Base-by-base conservation (phyloP, 2,888 invertebrate species). In the Epinotia ramella region DNA sequence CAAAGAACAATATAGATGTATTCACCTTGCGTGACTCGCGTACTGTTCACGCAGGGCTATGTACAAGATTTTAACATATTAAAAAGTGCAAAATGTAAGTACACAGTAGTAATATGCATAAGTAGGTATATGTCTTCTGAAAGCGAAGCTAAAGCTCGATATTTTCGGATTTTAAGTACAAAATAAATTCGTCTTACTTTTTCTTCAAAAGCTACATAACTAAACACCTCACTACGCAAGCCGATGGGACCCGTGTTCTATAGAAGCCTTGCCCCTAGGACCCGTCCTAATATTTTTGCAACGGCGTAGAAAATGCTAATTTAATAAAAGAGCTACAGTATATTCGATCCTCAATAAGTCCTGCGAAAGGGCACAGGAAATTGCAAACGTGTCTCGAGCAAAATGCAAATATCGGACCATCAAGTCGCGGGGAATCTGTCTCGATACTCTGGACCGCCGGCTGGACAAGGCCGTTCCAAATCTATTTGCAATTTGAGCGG, bases 21-120 rank as follows among this genome's bases (percentile, higher is more conserved):
- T 59, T 2, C 18, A 44, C 24, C 44, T 46, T 59, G 68, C 68
- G 68, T 68, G 68, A 68, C 68, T 24, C 9, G 59, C 11, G 40
- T 57, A 4, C 59, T 68, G 46, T 59, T 68, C 68, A 68, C 68
- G 68, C 68, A 59, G 44, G 44, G 40, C 33, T 44, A 59, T 11
- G 59, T 33, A 56, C 53, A 28, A 53, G 18, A 9, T n/a, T 64
- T 65, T 49, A 49, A n/a, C n/a, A 65, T 64, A 49, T 24, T n/a
- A 49, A 65, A 24, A 24, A 44, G 28, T 28, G 28, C 28, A 16
- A 28, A 33, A 28, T 16, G 28, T 28, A 28, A 28, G 60, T 60
- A 59, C 24, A 12, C 24, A 24, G 11, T 11, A 12, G 28, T 28
- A 28, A 44, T 44, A 44, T 44, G 44, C 11, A 44, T 44, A 11